Percentiles rank a stretch among this genome's conserved stretches.
Evolutionary conservation across 2,888 invertebrate species (phyloP).

Genomic region (Cantharis nigra): DNA sequence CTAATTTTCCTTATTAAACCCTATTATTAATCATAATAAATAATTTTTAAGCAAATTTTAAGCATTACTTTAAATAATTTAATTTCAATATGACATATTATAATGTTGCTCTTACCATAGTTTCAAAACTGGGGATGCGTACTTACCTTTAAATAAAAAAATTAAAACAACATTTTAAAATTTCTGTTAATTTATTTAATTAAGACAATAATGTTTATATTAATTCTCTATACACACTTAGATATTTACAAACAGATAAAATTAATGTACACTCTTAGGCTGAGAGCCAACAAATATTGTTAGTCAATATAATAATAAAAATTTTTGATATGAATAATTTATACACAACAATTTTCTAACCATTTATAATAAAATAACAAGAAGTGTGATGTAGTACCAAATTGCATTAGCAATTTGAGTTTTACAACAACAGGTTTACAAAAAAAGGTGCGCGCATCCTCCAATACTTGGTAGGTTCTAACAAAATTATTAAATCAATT

Average conservation of each 20-base stretch:
- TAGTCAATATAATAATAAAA: constrained; percentile 46
- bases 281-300: constrained; percentile 49
- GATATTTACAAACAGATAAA: constrained; percentile 59
- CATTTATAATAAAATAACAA: constrained; percentile 48
- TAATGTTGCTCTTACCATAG: background rate
- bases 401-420: constrained; percentile 27
- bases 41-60: no score
- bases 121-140: background rate
- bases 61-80: no score
- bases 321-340: constrained; percentile 55
- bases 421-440: constrained; percentile 45
- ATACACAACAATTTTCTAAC: constrained; percentile 54
- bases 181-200: constrained; percentile 58
- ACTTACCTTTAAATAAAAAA: constrained; percentile 6
- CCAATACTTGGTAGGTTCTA: constrained; percentile 37
- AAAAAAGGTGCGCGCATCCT: constrained; percentile 44
- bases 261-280: constrained; percentile 53
- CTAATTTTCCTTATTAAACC: no score
- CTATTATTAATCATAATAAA: no score
- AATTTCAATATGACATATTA: no score
- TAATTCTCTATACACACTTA: constrained; percentile 59
- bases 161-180: constrained; percentile 45
- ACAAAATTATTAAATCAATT: constrained; percentile 40
- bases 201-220: constrained; percentile 58
- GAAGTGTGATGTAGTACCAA: constrained; percentile 37